A percentile compares a stretch with the other conserved stretches of the same genome.
Conservation (phyloP, 2,797 vertebrate species). For the Rhincodon typus region DNA sequence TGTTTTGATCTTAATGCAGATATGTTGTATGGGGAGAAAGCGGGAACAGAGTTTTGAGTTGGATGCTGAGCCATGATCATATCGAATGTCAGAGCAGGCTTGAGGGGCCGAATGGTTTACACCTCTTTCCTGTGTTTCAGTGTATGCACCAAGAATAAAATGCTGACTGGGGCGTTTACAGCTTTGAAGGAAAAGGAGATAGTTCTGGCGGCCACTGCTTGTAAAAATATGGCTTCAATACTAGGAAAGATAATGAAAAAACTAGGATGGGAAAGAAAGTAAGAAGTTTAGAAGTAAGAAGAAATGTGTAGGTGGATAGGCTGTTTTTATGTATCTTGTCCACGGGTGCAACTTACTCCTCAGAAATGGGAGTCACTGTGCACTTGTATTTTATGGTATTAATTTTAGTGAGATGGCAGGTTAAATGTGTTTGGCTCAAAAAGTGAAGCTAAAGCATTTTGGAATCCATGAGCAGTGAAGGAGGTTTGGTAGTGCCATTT, state of each 20-base stretch:
- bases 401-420: not conserved
- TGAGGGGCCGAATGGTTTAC: too few species aligned
- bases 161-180: not conserved
- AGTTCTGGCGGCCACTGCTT: not conserved
- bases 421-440: not conserved
- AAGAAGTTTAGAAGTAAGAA: not conserved
- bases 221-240: not conserved
- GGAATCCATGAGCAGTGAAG: not conserved
- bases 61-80: too few species aligned
- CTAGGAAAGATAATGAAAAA: not conserved
- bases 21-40: too few species aligned
- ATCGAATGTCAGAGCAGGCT: too few species aligned
- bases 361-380: not conserved
- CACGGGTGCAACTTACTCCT: not conserved
- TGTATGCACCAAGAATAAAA: not conserved
- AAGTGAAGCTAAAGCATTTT: not conserved
- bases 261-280: not conserved
- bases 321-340: not conserved
- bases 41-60: too few species aligned
- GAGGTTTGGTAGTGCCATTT: not conserved
- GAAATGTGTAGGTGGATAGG: not conserved
- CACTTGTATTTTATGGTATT: not conserved
- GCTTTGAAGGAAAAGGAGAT: not conserved
- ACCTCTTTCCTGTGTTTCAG: not conserved
- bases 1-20: too few species aligned